Conservation (phyloP, 1,140 invertebrate genomes). For the Tigriopus japonicus region DNA sequence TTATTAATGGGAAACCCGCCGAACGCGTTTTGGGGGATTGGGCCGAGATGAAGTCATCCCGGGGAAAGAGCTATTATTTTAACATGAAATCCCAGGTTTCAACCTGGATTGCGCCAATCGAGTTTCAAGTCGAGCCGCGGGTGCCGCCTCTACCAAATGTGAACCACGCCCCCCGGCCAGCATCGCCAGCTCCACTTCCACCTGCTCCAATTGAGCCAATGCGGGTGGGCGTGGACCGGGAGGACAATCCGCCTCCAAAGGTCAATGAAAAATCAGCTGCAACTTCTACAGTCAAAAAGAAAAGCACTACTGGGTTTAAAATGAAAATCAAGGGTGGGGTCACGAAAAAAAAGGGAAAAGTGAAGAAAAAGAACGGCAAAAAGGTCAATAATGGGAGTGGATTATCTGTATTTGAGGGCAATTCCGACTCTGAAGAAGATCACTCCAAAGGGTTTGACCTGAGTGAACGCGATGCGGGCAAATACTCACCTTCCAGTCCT, state of each 20-base stretch:
- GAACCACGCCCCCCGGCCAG: neutral
- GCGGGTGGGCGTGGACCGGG: neutral
- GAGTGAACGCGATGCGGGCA: neutral
- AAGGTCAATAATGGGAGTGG: neutral
- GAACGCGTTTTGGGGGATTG: neutral
- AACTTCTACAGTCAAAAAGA: neutral
- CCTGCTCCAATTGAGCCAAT: neutral
- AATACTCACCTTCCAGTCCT: neutral
- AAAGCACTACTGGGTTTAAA: neutral
- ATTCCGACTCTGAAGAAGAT: neutral
- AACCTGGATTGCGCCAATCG: neutral
- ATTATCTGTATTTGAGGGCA: neutral
- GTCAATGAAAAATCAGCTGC: neutral
- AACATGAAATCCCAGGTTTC: neutral
- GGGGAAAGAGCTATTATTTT: conserved; percentile 1
- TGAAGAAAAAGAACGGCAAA: neutral
- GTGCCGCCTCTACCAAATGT: no score
- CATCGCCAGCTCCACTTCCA: neutral
- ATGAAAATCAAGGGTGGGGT: neutral
- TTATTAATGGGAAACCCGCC: conserved; percentile 1
- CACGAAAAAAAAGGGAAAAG: neutral
- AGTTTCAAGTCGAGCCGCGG: neutral
- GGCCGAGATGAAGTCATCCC: neutral
- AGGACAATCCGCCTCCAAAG: neutral
- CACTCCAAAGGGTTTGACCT: neutral